A percentile compares a stretch with the other conserved stretches of the same genome.
These are phyloP conservation scores for Oryctes rhinoceros DNA, from an alignment of 1,140 invertebrate species.

Conservation along the genomic window DNA sequence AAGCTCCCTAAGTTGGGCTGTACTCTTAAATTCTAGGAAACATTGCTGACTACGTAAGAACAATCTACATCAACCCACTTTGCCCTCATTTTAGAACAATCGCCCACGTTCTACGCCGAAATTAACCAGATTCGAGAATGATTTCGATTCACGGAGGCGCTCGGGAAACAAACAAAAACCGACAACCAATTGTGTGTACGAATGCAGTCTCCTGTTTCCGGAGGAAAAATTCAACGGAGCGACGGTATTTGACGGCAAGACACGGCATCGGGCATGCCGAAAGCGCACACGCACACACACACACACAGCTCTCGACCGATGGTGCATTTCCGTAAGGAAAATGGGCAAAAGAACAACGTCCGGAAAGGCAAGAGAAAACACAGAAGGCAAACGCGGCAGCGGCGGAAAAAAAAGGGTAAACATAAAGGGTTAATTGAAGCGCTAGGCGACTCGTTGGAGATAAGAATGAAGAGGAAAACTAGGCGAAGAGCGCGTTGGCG, in stretches of 20 bases:
- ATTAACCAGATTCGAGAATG: neutral
- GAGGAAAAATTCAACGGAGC: neutral
- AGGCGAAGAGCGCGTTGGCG: neutral
- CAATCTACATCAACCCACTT: no score
- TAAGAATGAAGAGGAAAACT: conserved; percentile 19
- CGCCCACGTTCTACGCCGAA: no score
- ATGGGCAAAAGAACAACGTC: neutral
- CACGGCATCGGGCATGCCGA: neutral
- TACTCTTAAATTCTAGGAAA: no score
- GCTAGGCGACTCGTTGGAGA: neutral
- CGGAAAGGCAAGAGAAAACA: conserved; percentile 17
- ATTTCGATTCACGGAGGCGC: neutral
- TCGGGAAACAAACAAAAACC: neutral
- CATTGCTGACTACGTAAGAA: no score
- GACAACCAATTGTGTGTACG: neutral
- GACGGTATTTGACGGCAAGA: neutral
- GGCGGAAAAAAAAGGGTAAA: conserved; percentile 25
- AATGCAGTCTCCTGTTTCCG: neutral
- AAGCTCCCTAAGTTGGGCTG: no score
- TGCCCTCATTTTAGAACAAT: no score
- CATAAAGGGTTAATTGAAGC: conserved; percentile 37
- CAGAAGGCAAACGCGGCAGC: neutral
- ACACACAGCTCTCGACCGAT: neutral
- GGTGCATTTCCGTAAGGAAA: neutral
- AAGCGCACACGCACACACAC: neutral